Evolutionary conservation across 2,888 invertebrate genomes (phyloP).

Genomic region (Sesamia inferens): DNA sequence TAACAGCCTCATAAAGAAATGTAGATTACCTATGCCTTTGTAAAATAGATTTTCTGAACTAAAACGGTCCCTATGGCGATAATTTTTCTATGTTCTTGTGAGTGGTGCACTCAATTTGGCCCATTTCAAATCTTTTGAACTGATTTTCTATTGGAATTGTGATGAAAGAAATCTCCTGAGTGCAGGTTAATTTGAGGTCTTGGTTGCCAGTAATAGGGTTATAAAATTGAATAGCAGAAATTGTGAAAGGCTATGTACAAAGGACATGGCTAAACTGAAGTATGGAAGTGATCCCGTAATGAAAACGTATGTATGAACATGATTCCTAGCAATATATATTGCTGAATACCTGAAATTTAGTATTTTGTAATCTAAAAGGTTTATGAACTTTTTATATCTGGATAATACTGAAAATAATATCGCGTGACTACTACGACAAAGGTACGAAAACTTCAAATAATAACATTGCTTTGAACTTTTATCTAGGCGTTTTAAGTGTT

Average conservation of each 20-base stretch:
- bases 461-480: no score
- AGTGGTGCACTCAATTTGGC: conserved; percentile 44
- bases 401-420: no score
- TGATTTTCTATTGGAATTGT: conserved; percentile 23
- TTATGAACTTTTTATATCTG: no score
- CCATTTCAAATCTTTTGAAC: conserved; percentile 39
- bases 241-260: conserved; percentile 4
- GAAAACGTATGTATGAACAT: no score
- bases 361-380: no score
- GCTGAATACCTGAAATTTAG: no score
- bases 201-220: conserved; percentile 15
- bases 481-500: no score
- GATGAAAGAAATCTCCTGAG: conserved; percentile 26
- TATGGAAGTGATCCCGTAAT: no score
- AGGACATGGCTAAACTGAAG: no score
- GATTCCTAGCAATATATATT: no score
- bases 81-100: conserved; percentile 38
- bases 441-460: no score
- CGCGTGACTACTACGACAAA: no score
- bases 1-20: conserved; percentile 17
- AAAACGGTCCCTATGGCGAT: conserved; percentile 24
- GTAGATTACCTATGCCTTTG: conserved; percentile 22
- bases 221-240: not conserved
- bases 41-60: conserved; percentile 35
- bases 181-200: conserved; percentile 41